Conservation (phyloP, 2,113 vertebrate species). For the Halichoeres trimaculatus region DNA sequence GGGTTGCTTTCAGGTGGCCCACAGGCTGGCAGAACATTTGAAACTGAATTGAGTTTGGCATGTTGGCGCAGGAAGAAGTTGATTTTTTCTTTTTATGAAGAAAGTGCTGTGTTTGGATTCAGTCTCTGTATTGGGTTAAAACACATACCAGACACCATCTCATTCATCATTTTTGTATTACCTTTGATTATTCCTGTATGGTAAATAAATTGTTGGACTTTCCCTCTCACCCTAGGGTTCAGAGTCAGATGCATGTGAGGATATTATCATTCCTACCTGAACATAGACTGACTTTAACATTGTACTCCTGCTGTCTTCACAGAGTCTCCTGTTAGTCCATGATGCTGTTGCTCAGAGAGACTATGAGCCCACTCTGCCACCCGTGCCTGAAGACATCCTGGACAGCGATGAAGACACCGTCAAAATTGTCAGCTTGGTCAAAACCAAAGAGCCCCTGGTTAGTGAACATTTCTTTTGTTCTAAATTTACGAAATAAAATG, state of each 20-base stretch:
- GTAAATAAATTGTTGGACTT: too few relatives aligned
- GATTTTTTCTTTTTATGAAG: not conserved
- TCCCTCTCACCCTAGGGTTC: too few relatives aligned
- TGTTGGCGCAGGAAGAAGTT: constrained; percentile 3
- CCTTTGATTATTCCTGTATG: too few relatives aligned
- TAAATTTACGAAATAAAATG: not conserved
- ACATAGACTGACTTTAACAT: too few relatives aligned
- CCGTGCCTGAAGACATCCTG: constrained; percentile 87
- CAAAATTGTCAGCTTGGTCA: constrained; percentile 90
- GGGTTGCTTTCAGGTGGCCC: constrained; percentile 53
- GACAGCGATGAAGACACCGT: constrained; percentile 89
- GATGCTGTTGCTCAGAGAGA: constrained; percentile 76
- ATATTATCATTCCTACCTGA: too few relatives aligned
- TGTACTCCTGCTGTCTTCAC: constrained; percentile 50
- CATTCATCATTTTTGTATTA: not conserved
- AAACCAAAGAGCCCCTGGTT: constrained; percentile 90
- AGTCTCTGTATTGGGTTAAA: not conserved
- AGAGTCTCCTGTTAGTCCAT: constrained; percentile 89
- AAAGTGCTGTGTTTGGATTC: constrained; percentile 45
- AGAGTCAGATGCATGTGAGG: too few relatives aligned
- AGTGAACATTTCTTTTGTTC: constrained; percentile 46
- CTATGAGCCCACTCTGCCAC: constrained; percentile 89
- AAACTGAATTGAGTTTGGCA: constrained; percentile 33
- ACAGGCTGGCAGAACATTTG: constrained; percentile 20
- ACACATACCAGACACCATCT: constrained; percentile 1